A percentile compares a stretch with the other conserved stretches of the same genome.
Evolutionary conservation across 2,888 invertebrate genomes (phyloP).

Genomic region (Lacanobia wlatinum): DNA sequence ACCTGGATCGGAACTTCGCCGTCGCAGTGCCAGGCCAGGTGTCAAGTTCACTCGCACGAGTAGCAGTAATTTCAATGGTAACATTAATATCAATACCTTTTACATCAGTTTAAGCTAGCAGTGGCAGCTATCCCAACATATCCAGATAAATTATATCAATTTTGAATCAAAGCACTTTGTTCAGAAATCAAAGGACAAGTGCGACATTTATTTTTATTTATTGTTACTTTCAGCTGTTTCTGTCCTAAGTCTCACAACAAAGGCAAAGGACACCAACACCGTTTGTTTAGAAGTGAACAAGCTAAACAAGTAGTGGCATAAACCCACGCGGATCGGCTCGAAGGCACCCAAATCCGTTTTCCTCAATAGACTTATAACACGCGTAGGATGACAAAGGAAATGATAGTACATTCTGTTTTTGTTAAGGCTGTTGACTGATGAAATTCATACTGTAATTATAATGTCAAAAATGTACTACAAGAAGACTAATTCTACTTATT

Average conservation of each 20-base stretch:
- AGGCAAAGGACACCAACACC: constrained; percentile 11
- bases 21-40: no score
- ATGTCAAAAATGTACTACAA: no score
- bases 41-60: no score
- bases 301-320: constrained; percentile 50
- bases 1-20: no score
- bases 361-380: constrained; percentile 50
- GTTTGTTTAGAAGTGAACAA: constrained; percentile 19
- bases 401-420: not conserved
- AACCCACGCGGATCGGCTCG: constrained; percentile 38
- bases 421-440: not conserved
- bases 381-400: constrained; percentile 31
- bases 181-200: not conserved
- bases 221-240: not conserved
- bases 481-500: no score
- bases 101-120: not conserved
- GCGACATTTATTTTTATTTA: not conserved
- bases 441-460: not conserved
- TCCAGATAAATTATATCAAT: not conserved
- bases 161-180: not conserved
- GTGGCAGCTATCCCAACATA: not conserved
- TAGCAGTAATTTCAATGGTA: no score
- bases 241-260: not conserved
- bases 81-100: not conserved
- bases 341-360: constrained; percentile 33